Conservation (phyloP, 2,113 vertebrate species). For the Oreochromis tanganicae region DNA sequence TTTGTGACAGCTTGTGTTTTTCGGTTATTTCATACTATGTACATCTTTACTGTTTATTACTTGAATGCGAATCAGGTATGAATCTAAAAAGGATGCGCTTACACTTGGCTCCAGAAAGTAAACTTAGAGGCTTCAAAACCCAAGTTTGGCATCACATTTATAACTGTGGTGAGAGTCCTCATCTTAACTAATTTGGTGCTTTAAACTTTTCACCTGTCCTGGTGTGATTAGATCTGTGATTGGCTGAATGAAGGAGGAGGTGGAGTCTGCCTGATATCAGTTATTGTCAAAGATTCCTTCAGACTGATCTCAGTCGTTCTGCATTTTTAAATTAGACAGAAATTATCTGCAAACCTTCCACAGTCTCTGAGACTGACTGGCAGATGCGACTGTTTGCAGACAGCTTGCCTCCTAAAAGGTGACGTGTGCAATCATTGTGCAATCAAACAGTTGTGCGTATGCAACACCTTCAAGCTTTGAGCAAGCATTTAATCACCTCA, state of each 20-base stretch:
- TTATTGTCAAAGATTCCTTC: not conserved
- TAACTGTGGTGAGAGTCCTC: not conserved
- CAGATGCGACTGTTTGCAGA: not conserved
- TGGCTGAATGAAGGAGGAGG: not conserved
- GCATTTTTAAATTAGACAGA: not conserved
- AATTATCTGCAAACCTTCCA: not conserved
- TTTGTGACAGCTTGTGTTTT: not conserved
- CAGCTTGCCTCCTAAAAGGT: not conserved
- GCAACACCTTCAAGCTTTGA: not conserved
- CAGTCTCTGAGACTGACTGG: not conserved
- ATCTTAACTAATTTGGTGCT: not conserved
- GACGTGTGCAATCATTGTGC: not conserved
- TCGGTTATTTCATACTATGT: not conserved
- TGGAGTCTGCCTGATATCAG: not conserved
- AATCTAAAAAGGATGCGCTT: not conserved
- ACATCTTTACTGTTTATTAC: not conserved
- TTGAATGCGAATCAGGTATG: accelerated
- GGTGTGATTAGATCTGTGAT: not conserved
- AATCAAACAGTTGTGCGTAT: not conserved
- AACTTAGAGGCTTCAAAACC: not conserved
- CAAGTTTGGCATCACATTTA: not conserved
- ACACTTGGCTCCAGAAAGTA: not conserved
- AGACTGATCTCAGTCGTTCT: not conserved
- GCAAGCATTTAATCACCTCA: not conserved
- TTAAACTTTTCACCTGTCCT: not conserved